phyloP scores from a whole-genome alignment of 2,113 vertebrate species.

The Rynchops niger region DNA sequence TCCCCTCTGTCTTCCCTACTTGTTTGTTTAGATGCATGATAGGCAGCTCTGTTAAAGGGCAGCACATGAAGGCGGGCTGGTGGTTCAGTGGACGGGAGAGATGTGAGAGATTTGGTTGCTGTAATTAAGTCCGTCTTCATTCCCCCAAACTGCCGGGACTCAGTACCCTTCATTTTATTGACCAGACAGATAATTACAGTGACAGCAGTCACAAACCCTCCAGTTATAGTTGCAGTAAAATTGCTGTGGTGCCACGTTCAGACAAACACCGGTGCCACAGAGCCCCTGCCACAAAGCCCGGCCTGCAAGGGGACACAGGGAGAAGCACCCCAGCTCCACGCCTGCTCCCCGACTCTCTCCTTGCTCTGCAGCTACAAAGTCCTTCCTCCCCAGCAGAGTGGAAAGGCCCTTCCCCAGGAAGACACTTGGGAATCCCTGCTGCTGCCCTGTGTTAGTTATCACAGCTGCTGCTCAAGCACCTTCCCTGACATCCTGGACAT shows the following conservation, averaged over 20 bases:
- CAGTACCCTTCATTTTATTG: constrained; percentile 47
- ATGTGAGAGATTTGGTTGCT: constrained; percentile 54
- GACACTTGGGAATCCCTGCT: neutral
- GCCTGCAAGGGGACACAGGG: neutral
- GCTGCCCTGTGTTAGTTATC: neutral
- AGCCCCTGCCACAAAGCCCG: neutral
- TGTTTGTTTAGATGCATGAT: constrained; percentile 72
- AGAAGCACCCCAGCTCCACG: neutral
- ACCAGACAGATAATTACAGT: constrained; percentile 40
- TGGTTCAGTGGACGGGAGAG: constrained; percentile 19
- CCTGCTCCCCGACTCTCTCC: neutral
- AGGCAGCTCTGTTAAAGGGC: constrained; percentile 64
- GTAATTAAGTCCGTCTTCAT: constrained; percentile 56
- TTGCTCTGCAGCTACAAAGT: neutral
- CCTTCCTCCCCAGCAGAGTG: neutral
- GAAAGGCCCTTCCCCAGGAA: neutral
- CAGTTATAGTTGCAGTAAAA: neutral
- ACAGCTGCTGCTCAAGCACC: neutral
- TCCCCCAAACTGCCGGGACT: neutral
- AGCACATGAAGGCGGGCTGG: constrained; percentile 25
- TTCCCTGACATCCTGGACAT: neutral
- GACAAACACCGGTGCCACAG: fast-evolving
- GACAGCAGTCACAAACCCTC: neutral
- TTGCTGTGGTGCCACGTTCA: neutral
- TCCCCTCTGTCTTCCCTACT: constrained; percentile 69